Evolutionary conservation across 2,888 invertebrate species (phyloP), one percentile per base, ranked within the genome.

Genomic region (Platycheirus albimanus): DNA sequence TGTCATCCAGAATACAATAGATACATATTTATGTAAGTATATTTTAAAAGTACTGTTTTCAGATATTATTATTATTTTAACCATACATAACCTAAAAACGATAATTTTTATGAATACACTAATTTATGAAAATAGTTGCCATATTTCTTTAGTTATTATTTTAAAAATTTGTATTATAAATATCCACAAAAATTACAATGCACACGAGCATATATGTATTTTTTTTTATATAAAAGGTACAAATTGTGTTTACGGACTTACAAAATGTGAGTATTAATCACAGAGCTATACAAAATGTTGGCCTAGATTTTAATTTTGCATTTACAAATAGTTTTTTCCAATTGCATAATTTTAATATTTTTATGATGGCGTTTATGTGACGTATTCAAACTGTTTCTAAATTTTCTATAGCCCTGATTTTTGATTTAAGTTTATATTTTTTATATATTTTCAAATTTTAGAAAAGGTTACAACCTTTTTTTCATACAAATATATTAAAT

Each of bases 211-310:
- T 63, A 36, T 47, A n/a, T n/a, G n/a, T 15, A 6, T 38, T 70
- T 36, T 36, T 13, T 1, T 38, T 67, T 52, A n/a, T 83, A 78
- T 83, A 83, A 83, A 83, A 83, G 83, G 83, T 83, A 83, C 83
- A 83, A 83, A 83, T 78, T 64, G 78, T 83, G 64, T 74, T 83
- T 38, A 69, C 41, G 63, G 78, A 74, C 69, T 69, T 83, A 78
- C 58, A 83, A 78, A 83, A 78, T 69, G 43, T 81, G 64, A 41
- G 41, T 76, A 49, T 38, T 47, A 38, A 63, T 13, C 20, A 61
- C 28, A 61, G 71, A 72, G 52, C 69, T 63, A 19, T 41, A 74
- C 36, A 58, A 67, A 63, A 51, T 52, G 15, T 54, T 19, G 56
- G 24, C 30, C 17, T 72, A 30, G 56, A 45, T 45, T 58, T 52